Percentiles rank a stretch among this genome's conserved stretches.
These are phyloP conservation scores for Mus caroli DNA, from an alignment of 2,797 vertebrate species.

Conservation along the genomic window DNA sequence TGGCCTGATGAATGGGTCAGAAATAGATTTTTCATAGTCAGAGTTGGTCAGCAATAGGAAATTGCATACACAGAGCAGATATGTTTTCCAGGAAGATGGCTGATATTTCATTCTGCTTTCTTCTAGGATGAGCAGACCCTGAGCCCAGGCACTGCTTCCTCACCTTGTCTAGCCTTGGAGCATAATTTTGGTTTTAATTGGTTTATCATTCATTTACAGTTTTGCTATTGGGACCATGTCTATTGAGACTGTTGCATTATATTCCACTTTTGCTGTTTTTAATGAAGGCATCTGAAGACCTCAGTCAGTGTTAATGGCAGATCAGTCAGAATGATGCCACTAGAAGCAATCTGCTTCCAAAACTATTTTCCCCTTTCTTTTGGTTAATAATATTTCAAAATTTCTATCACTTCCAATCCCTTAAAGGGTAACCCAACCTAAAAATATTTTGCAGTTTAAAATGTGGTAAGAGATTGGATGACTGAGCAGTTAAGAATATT, in stretches of 20 bases:
- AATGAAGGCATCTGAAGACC: background rate
- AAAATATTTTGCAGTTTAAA: background rate
- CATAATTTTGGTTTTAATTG: background rate
- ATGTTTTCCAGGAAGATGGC: background rate
- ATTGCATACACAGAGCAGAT: background rate
- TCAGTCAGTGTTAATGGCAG: background rate
- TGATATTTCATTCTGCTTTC: accelerated
- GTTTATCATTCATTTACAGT: background rate
- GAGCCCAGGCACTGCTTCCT: background rate
- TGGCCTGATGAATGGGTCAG: background rate
- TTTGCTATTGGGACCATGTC: background rate
- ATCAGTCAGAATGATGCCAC: background rate
- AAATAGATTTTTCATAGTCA: background rate
- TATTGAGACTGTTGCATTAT: background rate
- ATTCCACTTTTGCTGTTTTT: background rate
- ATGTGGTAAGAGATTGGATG: background rate
- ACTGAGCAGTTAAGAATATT: background rate
- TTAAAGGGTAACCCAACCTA: background rate
- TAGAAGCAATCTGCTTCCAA: background rate
- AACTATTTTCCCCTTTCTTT: background rate
- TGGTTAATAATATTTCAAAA: background rate
- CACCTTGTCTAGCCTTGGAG: background rate
- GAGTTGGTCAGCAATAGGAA: background rate
- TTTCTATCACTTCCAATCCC: background rate
- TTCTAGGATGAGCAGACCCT: background rate